These are phyloP conservation scores for Chiloscyllium punctatum DNA, from an alignment of 2,797 vertebrate genomes.

Conservation along the genomic window DNA sequence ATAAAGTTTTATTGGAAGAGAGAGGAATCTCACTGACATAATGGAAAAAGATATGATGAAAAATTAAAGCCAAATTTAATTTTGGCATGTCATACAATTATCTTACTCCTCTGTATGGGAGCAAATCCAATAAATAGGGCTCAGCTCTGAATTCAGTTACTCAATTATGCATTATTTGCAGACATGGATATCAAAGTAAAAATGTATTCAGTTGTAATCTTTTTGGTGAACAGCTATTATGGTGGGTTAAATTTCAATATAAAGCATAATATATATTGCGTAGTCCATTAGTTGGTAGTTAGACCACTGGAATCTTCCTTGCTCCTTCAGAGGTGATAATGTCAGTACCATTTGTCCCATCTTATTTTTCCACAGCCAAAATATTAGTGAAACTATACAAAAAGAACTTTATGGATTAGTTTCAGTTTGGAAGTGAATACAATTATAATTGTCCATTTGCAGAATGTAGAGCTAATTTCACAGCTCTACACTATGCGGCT, in stretches of 20 bases:
- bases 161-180: conserved; percentile 32
- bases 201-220: background rate
- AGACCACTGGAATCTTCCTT: background rate
- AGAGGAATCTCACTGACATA: background rate
- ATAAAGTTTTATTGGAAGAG: conserved; percentile 3
- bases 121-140: conserved; percentile 6
- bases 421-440: background rate
- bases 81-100: conserved; percentile 18
- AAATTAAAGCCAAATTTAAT: conserved; percentile 35
- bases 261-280: background rate
- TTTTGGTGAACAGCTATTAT: conserved; percentile 23
- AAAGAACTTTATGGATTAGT: background rate
- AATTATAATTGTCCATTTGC: background rate
- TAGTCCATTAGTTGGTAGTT: background rate
- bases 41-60: conserved; percentile 19
- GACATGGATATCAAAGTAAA: conserved; percentile 33
- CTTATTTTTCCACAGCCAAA: background rate
- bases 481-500: background rate
- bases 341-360: background rate
- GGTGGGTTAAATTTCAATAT: background rate
- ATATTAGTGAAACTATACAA: no score
- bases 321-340: background rate
- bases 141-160: conserved; percentile 11
- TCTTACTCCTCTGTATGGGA: conserved; percentile 22
- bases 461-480: background rate